Base-by-base conservation (phyloP, 1,140 invertebrate species). In the Parapsyche elsis region DNA sequence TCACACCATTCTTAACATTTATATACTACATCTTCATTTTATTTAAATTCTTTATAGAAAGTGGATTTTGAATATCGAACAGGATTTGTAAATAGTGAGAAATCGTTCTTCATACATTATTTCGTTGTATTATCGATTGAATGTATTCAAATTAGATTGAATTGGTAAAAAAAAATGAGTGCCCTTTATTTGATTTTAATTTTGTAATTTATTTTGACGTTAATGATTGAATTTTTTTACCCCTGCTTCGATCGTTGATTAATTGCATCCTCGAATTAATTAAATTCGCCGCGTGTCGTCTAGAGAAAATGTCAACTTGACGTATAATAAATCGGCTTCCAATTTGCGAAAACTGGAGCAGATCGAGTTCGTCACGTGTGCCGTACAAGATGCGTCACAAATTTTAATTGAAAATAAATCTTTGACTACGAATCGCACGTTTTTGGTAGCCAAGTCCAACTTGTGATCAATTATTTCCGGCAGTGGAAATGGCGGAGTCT, bases 261-360 rank as follows among this genome's bases (percentile, higher is more conserved):
- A 67, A 67, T 67, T 67, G 64, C 64, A 67, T 67, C 64, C 64
- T 21, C 64, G 64, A 67, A 67, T 26, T 67, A 67, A 67, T 67
- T 67, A 67, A 67, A 67, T 26, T 67, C 64, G 64, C 64, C 19
- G 24, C 64, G 64, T 10, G 49, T 53, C 64, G 64, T 10, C 64
- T 9, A 24, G 24, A 67, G 24, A 67, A 67, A 67, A 67, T 21
- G 57, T 61, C 57, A 61, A 61, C 21, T 61, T 21, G 21, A 61
- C 57, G 19, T 21, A 26, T 26, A 67, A 67, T 67, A 67, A 67
- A 67, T 61, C 16, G 16, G 57, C 57, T 19, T 9, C 21, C n/a
- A 61, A 16, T 19, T 21, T 38, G 30, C n/a, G 24, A 67, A 67
- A 67, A 26, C 64, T 67, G 24, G 64, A 67, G 64, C 64, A 67